A percentile compares a stretch with the other conserved stretches of the same genome.
Evolutionary conservation across 2,113 vertebrate species (phyloP).

Genomic region (Cyanistes caeruleus): DNA sequence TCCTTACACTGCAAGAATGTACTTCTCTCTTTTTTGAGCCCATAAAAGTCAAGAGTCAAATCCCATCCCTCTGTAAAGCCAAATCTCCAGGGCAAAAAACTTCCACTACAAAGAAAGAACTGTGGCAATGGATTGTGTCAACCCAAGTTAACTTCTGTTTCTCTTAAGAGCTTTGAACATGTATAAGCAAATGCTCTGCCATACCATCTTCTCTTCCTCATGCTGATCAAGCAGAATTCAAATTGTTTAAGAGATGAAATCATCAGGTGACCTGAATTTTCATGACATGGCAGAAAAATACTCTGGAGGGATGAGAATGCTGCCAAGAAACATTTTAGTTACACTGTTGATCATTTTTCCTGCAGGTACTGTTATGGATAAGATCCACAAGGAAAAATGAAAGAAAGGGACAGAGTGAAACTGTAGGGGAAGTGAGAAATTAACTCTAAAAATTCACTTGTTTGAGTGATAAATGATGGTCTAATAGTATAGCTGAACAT

Average conservation of each 20-base stretch:
- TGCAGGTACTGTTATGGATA: not conserved
- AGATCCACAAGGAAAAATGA: not conserved
- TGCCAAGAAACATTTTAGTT: not conserved
- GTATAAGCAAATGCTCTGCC: not conserved
- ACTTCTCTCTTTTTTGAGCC: not conserved
- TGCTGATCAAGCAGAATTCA: conserved; percentile 7
- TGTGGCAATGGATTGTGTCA: not conserved
- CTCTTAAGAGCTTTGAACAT: not conserved
- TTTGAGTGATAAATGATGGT: not conserved
- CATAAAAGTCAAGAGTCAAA: not conserved
- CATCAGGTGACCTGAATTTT: conserved; percentile 24
- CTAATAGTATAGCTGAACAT: not conserved
- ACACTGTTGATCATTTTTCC: not conserved
- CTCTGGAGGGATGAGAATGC: not conserved
- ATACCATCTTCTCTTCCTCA: not conserved
- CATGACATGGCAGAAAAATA: not conserved
- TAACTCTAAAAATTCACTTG: not conserved
- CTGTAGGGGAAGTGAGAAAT: not conserved
- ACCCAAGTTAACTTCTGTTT: not conserved
- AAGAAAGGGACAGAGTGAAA: not conserved
- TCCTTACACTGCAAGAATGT: not conserved
- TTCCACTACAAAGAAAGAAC: not conserved
- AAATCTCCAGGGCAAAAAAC: not conserved
- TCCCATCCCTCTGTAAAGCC: not conserved
- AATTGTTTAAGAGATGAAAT: not conserved